Conservation (phyloP, 2,797 vertebrate species). For the Chanos chanos region DNA sequence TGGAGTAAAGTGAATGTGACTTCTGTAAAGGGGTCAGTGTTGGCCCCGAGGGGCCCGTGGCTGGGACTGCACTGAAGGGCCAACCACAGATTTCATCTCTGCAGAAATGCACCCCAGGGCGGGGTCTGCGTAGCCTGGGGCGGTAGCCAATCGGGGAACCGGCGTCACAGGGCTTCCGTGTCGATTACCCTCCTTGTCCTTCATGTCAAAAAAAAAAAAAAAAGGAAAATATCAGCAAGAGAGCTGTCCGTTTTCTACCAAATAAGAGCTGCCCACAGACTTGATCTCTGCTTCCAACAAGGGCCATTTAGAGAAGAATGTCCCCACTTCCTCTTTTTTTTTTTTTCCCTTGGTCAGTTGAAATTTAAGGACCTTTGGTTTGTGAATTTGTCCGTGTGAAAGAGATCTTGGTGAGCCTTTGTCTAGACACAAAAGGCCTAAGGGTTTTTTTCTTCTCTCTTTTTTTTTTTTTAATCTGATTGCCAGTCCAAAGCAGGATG, state of each 20-base stretch:
- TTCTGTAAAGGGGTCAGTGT: conserved; percentile 86
- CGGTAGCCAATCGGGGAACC: conserved; percentile 54
- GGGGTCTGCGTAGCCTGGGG: conserved; percentile 70
- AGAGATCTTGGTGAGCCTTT: too few relatives aligned
- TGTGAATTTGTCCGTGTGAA: too few relatives aligned
- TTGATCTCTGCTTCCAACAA: too few relatives aligned
- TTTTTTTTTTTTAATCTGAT: conserved; percentile 46
- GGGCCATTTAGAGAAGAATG: too few relatives aligned
- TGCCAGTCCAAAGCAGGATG: conserved; percentile 30
- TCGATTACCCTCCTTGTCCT: conserved; percentile 67
- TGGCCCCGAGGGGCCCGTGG: conserved; percentile 77
- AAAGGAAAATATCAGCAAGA: too few relatives aligned
- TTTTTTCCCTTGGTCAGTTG: too few relatives aligned
- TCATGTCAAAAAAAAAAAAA: conserved; percentile 29
- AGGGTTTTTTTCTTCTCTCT: conserved; percentile 33
- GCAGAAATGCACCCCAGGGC: conserved; percentile 76
- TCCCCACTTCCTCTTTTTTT: too few relatives aligned
- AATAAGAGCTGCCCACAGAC: too few relatives aligned
- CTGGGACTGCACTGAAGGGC: conserved; percentile 83
- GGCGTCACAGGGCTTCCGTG: conserved; percentile 75
- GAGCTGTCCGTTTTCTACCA: too few relatives aligned
- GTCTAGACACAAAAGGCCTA: conserved; percentile 29
- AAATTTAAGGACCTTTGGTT: too few relatives aligned
- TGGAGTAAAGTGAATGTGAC: conserved; percentile 86
- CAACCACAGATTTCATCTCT: conserved; percentile 84